Evolutionary conservation across 2,888 invertebrate genomes (phyloP), one percentile per base, ranked within the genome.

Genomic region (Lepidocyrtoides sp.): DNA sequence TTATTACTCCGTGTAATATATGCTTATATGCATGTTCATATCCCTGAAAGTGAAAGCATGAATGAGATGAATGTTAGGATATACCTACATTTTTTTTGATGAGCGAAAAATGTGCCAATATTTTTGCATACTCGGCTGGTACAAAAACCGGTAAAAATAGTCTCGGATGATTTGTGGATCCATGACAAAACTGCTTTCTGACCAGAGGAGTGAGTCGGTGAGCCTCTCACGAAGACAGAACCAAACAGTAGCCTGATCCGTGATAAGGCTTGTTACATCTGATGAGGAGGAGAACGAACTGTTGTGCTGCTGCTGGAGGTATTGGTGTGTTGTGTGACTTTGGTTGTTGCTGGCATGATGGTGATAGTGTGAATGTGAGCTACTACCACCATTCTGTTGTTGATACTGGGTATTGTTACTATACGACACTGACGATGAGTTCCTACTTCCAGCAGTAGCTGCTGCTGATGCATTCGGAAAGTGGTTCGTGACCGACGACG

Each of bases 111-210:
- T n/a, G n/a, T n/a, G n/a, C n/a, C n/a, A n/a, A n/a, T n/a, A n/a
- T n/a, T n/a, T n/a, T n/a, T n/a, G n/a, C n/a, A n/a, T n/a, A n/a
- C n/a, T 97, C 20, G 98, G 98, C 95, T 99, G 98, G 95, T 98
- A 97, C 44, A 99, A 96, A 95, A 99, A 98, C 94, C 98, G 96
- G 95, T 98, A 97, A 95, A 98, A 99, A 95, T 98, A 98, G 95
- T 98, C 98, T 95, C 98, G 97, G 95, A 99, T 98, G 92, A 98
- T 96, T 96, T 99, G 98, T 75, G 98, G 98, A 95, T 98, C 98
- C 96, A 98, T 97, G 44, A 95, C 94, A 95, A 98, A 98, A 95
- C 97, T 97, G 77, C 51, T 48, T 48, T 72, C 72, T 95, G 97
- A 96, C 98, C 98, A 98, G 60, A 66, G 41, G 48, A 82, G 89